Evolutionary conservation across 2,797 vertebrate species (phyloP).

Genomic region (Iguana delicatissima): DNA sequence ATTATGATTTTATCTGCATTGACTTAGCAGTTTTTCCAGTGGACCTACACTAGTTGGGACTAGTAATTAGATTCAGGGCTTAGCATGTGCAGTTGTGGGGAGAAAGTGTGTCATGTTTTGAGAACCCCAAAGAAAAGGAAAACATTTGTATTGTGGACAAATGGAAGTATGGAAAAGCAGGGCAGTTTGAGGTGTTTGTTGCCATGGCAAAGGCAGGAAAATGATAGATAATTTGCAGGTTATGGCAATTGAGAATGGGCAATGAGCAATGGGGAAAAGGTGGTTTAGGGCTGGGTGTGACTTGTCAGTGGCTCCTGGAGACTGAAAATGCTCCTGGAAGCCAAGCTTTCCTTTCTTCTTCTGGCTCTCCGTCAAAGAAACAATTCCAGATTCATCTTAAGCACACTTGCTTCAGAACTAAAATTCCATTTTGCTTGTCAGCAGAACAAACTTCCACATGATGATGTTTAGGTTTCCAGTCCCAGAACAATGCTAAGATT

Average conservation of each 20-base stretch:
- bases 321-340: not conserved
- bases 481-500: not conserved
- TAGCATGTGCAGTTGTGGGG: not conserved
- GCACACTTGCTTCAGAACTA: not conserved
- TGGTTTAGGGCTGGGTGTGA: not conserved
- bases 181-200: slow-evolving; percentile 14
- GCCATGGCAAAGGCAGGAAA: slow-evolving; percentile 25
- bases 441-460: not conserved
- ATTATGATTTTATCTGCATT: no score
- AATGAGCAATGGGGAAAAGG: not conserved
- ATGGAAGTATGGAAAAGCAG: not conserved
- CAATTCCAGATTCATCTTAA: not conserved
- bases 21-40: no score
- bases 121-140: not conserved
- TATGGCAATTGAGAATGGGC: not conserved
- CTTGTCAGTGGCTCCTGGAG: not conserved
- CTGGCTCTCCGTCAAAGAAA: not conserved
- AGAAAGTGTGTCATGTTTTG: not conserved
- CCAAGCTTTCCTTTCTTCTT: not conserved
- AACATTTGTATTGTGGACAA: slow-evolving; percentile 3
- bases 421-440: not conserved
- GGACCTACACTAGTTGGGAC: no score
- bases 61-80: no score
- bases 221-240: slow-evolving; percentile 24
- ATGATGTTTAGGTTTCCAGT: not conserved